Evolutionary conservation across 2,797 vertebrate genomes (phyloP).

Genomic region (Gallinago stenura): DNA sequence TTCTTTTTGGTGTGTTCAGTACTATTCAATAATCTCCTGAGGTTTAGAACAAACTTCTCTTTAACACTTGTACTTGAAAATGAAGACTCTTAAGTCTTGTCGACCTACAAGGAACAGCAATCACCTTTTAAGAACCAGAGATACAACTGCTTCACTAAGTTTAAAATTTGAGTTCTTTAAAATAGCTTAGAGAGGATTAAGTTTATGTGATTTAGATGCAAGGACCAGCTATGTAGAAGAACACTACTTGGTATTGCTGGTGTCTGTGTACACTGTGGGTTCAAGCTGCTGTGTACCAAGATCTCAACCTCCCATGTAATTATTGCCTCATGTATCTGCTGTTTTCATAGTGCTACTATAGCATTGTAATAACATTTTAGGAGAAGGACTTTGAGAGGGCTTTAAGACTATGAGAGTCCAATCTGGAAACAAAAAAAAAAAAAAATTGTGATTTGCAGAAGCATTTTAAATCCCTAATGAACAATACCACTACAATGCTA

Average conservation of each 20-base stretch:
- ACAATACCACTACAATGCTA: fast-evolving
- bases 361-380: not conserved
- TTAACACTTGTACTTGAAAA: constrained; percentile 15
- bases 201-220: not conserved
- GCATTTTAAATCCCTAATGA: not conserved
- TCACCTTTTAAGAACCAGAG: not conserved
- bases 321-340: not conserved
- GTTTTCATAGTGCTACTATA: not conserved
- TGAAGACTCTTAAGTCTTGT: not conserved
- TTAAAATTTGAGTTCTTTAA: not conserved
- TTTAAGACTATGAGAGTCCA: not conserved
- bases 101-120: not conserved
- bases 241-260: not conserved
- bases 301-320: not conserved
- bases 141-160: not conserved
- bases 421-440: not conserved
- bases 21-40: not conserved
- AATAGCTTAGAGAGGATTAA: not conserved
- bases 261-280: not conserved
- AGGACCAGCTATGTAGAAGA: not conserved
- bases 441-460: not conserved
- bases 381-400: not conserved
- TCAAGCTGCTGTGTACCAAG: not conserved
- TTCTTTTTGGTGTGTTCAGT: not conserved
- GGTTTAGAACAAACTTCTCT: not conserved